Conservation (phyloP, 2,797 vertebrate species). For the Bucorvus abyssinicus region DNA sequence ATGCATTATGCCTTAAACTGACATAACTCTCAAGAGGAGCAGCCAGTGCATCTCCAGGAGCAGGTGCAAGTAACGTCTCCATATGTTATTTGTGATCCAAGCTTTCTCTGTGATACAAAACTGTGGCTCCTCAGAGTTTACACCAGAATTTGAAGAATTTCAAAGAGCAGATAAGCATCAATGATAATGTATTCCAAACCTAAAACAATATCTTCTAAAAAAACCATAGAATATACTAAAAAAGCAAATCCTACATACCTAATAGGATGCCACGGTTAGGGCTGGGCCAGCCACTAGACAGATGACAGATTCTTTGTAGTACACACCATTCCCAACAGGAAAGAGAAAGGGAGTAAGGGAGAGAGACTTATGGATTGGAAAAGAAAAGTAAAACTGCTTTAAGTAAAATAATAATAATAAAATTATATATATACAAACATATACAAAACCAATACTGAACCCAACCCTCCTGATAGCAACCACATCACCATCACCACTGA, state of each 20-base stretch:
- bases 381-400: too few species aligned
- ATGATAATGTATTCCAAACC: accelerated
- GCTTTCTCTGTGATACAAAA: not conserved
- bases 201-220: not conserved
- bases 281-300: too few species aligned
- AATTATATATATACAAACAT: too few species aligned
- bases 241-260: not conserved
- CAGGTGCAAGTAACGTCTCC: not conserved
- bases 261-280: not conserved
- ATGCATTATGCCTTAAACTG: not conserved
- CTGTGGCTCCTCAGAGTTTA: not conserved
- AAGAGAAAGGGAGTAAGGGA: too few species aligned
- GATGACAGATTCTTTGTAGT: too few species aligned
- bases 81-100: not conserved
- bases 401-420: too few species aligned
- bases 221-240: not conserved
- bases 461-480: too few species aligned
- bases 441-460: too few species aligned
- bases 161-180: not conserved
- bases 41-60: not conserved
- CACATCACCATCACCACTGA: too few species aligned
- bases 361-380: too few species aligned
- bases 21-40: not conserved
- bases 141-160: not conserved
- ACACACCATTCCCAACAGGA: too few species aligned